These are phyloP conservation scores for Tricholaema leucomelas DNA, from an alignment of 2,113 vertebrate genomes.

Conservation along the genomic window DNA sequence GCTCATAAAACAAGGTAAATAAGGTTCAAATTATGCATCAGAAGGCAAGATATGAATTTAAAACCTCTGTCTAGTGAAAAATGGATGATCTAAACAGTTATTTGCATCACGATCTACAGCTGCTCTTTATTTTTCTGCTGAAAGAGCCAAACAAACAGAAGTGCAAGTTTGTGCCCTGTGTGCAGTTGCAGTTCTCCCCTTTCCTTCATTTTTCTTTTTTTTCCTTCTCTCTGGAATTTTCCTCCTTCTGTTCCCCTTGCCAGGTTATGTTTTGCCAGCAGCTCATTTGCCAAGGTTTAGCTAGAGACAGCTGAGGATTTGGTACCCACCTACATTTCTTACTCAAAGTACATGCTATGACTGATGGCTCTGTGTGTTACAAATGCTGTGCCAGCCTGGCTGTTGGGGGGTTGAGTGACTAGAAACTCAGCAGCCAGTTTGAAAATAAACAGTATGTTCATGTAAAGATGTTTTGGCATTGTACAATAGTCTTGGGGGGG, in stretches of 20 bases:
- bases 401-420: slow-evolving; percentile 10
- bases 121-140: slow-evolving; percentile 42
- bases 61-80: neutral
- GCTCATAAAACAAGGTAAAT: neutral
- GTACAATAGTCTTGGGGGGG: neutral
- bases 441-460: slow-evolving; percentile 36
- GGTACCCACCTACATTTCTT: slow-evolving; percentile 53
- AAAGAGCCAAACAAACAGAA: slow-evolving; percentile 37
- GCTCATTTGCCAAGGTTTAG: slow-evolving; percentile 43
- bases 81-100: neutral
- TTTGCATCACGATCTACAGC: slow-evolving; percentile 15
- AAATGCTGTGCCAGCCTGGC: slow-evolving; percentile 11
- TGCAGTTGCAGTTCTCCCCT: neutral
- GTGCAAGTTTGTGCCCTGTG: neutral
- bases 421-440: neutral
- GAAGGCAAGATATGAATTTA: neutral
- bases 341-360: neutral
- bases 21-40: neutral
- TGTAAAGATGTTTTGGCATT: slow-evolving; percentile 2
- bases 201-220: neutral
- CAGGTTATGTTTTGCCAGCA: slow-evolving; percentile 51
- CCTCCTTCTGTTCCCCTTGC: slow-evolving; percentile 42
- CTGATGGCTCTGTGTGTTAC: slow-evolving; percentile 24
- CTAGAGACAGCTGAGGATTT: slow-evolving; percentile 47
- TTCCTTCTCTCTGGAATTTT: slow-evolving; percentile 12